Evolutionary conservation across 1,140 invertebrate genomes (phyloP), one percentile per base, ranked within the genome.

Genomic region (Potamilus streckersoni): DNA sequence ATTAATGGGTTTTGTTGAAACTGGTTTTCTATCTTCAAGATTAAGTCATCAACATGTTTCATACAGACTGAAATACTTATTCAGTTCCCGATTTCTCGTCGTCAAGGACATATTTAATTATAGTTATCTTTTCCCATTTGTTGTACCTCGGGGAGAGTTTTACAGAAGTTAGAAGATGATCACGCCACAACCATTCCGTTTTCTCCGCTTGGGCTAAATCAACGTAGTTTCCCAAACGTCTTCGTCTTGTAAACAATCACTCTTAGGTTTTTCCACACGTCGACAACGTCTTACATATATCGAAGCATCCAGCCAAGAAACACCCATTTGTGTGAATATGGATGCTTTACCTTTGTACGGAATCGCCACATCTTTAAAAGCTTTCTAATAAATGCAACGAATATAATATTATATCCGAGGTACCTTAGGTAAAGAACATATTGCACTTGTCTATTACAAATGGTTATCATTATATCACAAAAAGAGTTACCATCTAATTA

Each of bases 101-200:
- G 31, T 14, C 15, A 49, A 69, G 70, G 74, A 31, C 15, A 12
- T 38, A 72, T 31, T 55, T 31, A 72, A 62, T 0, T 71, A 8
- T 1, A 49, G 57, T n/a, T 79, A 84, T 76, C 60, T 71, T 38
- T 80, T 84, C 69, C 74, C 76, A 79, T 76, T 64, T 83, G 82
- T 70, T 73, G 71, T 65, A 16, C 79, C 49, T 73, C 78, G n/a
- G 59, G 64, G 11, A 56, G 63, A 67, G 68, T 71, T 55, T 19
- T 82, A n/a, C 49, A 70, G 57, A 82, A 83, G 64, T 61, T 82
- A 17, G 20, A 57, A 56, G n/a, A 69, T 17, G 79, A 83, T 20
- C 38, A 63, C n/a, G 65, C 71, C 17, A 58, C 49, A 23, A 67
- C 49, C 49, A 68, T 79, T 17, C 19, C 79, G 16, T 55, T 82